Conservation (phyloP, 1,140 invertebrate species). For the Neodiprion lecontei region DNA sequence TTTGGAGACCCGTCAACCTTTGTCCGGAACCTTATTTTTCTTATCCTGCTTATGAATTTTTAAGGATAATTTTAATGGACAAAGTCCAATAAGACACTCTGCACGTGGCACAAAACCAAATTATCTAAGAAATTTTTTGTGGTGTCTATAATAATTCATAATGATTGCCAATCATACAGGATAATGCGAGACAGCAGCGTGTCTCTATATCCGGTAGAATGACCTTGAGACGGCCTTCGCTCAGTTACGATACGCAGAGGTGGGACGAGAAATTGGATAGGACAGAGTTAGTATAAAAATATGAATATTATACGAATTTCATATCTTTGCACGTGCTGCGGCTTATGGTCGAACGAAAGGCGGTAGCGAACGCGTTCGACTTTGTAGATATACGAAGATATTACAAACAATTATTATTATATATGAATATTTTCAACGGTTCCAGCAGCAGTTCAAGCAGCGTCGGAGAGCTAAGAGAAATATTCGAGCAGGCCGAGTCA, state of each 20-base stretch:
- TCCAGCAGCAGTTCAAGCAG: slow-evolving; percentile 45
- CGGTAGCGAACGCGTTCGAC: too few relatives aligned
- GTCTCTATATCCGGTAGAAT: slow-evolving; percentile 54
- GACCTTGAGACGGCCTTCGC: slow-evolving; percentile 49
- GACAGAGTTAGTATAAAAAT: slow-evolving; percentile 46
- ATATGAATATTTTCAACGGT: slow-evolving; percentile 7
- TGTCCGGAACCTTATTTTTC: too few relatives aligned
- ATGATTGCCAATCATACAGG: slow-evolving; percentile 32
- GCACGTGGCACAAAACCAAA: not conserved
- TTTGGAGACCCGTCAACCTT: too few relatives aligned
- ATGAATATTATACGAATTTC: not conserved
- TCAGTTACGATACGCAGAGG: slow-evolving; percentile 47
- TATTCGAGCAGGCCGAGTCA: slow-evolving; percentile 47
- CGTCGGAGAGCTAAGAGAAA: slow-evolving; percentile 46
- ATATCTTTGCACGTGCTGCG: not conserved
- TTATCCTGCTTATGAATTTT: too few relatives aligned
- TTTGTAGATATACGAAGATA: not conserved
- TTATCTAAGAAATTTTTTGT: slow-evolving; percentile 14
- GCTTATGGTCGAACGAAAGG: too few relatives aligned
- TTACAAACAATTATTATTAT: slow-evolving; percentile 5
- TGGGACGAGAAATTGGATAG: slow-evolving; percentile 50
- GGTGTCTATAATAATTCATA: slow-evolving; percentile 12
- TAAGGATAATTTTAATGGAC: not conserved
- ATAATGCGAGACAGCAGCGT: slow-evolving; percentile 44
- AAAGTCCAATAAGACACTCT: slow-evolving; percentile 1